Conservation (phyloP, 2,113 vertebrate species). For the Sturnus vulgaris region DNA sequence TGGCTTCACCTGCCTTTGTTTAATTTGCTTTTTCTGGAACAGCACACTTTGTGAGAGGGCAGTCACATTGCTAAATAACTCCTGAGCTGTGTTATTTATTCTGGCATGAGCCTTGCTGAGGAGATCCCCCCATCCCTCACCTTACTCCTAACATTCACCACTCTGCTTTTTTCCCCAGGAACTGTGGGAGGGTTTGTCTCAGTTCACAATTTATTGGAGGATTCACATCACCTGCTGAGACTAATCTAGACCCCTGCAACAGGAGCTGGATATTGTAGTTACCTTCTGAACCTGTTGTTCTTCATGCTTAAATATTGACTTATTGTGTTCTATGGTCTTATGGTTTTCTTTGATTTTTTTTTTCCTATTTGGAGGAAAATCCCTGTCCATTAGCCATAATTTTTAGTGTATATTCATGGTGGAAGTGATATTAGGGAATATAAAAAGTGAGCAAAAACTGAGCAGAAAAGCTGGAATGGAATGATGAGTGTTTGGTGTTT, state of each 20-base stretch:
- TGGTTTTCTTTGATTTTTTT: background rate
- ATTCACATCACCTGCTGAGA: background rate
- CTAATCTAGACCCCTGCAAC: background rate
- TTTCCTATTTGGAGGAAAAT: background rate
- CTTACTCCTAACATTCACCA: background rate
- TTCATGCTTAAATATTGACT: background rate
- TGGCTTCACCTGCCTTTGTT: background rate
- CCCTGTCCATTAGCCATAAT: background rate
- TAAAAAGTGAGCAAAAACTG: background rate
- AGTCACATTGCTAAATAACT: background rate
- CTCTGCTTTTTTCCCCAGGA: background rate
- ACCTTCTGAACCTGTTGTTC: background rate
- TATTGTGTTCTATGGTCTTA: background rate
- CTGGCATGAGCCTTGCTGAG: background rate
- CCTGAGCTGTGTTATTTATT: background rate
- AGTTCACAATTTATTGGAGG: background rate
- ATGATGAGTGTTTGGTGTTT: background rate
- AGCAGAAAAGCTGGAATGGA: background rate
- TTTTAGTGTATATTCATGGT: background rate
- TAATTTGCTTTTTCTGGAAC: background rate
- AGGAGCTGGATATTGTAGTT: background rate
- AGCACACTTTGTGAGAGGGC: background rate
- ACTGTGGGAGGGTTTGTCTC: background rate
- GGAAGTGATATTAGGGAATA: background rate
- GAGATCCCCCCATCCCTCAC: background rate